Base-by-base conservation (phyloP, 2,888 invertebrate genomes). In the Gnatocerus cornutus region DNA sequence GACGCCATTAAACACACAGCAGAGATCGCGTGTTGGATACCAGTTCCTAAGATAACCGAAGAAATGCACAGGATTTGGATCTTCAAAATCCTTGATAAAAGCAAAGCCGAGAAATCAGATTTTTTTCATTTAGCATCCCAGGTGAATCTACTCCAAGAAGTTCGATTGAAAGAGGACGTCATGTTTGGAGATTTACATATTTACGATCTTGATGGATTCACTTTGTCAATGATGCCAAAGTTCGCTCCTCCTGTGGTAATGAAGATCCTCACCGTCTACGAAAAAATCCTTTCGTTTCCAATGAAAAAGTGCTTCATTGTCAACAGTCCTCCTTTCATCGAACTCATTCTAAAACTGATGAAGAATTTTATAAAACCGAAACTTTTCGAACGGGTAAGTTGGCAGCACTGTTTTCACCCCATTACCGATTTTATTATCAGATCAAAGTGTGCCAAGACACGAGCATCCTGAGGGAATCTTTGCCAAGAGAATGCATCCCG, bases 141-240 rank as follows among this genome's bases (percentile, higher is more conserved):
- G n/a, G n/a, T n/a, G n/a, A n/a, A n/a, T n/a, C n/a, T n/a, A 4
- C 27, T 10, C 9, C n/a, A 6, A 8, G 53, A 53, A 33, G 8
- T 53, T 1, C n/a, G 62, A 16, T 13, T 62, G 3, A 8, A 50
- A 10, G 62, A 62, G 13, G 62, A 62, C 33, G 30, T 13, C 30
- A 53, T 53, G 53, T 8, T 37, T n/a, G 58, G 12, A 1, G 63
- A 53, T 37, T n/a, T n/a, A n/a, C n/a, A n/a, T n/a, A 41, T 39
- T 29, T 4, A 41, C 4, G 30, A 65, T 21, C 12, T 45, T 13
- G 46, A 13, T 1, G 33, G 33, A 4, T 1, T 6, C 3, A 33
- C 21, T 4, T 21, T 21, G 4, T 4, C 1, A 4, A 3, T 21
- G 1, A 21, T 21, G 21, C 1, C 21, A 21, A 21, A 21, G 21